Percentiles rank a stretch among this genome's conserved stretches.
Conservation (phyloP, 2,113 vertebrate species). For the Athene noctua region DNA sequence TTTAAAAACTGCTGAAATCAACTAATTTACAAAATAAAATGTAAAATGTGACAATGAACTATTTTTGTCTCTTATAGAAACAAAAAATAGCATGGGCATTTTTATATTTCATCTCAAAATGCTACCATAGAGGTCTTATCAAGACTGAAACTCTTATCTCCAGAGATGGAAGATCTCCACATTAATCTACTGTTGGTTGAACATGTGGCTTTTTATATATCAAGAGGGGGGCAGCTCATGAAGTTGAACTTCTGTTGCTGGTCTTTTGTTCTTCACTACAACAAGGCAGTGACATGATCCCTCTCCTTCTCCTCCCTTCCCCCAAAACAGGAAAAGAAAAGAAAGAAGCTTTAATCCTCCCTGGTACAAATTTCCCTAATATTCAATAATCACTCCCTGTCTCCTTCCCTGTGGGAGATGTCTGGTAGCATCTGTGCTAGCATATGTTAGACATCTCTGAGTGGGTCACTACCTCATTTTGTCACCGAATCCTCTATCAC, state of each 20-base stretch:
- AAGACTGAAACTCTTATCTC: slow-evolving; percentile 64
- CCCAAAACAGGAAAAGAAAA: slow-evolving; percentile 23
- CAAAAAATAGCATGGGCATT: background rate
- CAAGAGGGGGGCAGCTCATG: slow-evolving; percentile 26
- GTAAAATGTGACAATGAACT: background rate
- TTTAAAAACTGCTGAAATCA: background rate
- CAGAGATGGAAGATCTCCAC: slow-evolving; percentile 39
- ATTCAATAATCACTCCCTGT: slow-evolving; percentile 78
- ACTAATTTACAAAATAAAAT: background rate
- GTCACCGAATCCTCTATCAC: slow-evolving; percentile 63
- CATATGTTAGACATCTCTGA: slow-evolving; percentile 78
- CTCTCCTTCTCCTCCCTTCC: background rate
- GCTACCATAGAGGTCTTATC: slow-evolving; percentile 12
- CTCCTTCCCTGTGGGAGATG: slow-evolving; percentile 51
- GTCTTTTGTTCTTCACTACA: slow-evolving; percentile 62
- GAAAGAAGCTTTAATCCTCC: slow-evolving; percentile 64
- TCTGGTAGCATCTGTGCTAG: slow-evolving; percentile 73
- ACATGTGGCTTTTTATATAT: slow-evolving; percentile 56
- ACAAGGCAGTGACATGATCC: slow-evolving; percentile 49
- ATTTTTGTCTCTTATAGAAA: background rate
- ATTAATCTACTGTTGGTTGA: slow-evolving; percentile 44
- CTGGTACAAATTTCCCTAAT: slow-evolving; percentile 77
- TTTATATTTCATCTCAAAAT: slow-evolving; percentile 18
- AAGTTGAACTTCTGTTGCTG: slow-evolving; percentile 68
- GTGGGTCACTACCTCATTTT: slow-evolving; percentile 73